phyloP scores from a whole-genome alignment of 2,797 vertebrate species.

The Valencia hispanica region DNA sequence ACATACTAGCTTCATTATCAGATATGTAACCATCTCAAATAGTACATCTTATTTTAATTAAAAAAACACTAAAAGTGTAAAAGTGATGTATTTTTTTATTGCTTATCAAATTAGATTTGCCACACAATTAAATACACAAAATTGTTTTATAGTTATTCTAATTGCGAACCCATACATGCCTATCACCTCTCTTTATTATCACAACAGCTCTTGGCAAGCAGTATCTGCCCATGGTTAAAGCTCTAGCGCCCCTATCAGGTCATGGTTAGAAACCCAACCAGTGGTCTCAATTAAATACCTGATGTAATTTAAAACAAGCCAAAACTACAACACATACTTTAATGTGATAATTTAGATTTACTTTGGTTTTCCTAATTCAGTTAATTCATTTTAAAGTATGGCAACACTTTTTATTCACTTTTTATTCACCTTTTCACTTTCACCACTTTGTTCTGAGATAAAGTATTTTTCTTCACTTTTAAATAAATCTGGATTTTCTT shows the following conservation, averaged over 20 bases:
- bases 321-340: background rate
- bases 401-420: background rate
- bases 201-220: background rate
- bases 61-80: background rate
- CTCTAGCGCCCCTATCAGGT: slow-evolving; percentile 61
- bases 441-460: background rate
- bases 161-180: background rate
- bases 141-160: background rate
- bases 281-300: background rate
- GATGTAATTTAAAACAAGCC: background rate
- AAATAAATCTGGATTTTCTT: background rate
- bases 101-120: background rate
- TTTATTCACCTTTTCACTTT: no score
- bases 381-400: background rate
- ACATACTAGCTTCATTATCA: background rate
- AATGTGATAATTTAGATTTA: background rate
- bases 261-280: background rate
- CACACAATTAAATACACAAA: background rate
- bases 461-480: background rate
- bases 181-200: background rate
- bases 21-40: background rate
- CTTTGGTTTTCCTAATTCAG: background rate
- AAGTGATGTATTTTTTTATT: background rate
- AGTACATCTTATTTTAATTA: background rate
- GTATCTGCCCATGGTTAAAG: background rate